Conservation (phyloP, 2,113 vertebrate genomes). For the Microcebus griseorufus region DNA sequence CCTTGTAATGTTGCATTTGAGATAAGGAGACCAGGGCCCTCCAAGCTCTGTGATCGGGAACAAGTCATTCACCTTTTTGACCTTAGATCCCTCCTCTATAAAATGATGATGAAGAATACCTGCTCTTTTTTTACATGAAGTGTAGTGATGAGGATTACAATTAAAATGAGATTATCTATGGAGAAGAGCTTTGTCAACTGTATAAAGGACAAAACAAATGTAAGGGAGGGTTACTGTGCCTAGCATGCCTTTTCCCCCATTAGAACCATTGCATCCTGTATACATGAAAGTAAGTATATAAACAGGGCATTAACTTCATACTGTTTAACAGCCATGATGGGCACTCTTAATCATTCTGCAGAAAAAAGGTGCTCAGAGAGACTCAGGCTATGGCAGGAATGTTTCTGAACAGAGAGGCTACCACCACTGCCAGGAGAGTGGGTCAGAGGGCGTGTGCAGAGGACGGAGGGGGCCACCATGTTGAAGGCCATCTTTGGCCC, state of each 20-base stretch:
- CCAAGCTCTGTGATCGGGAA: not conserved
- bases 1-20: not conserved
- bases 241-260: not conserved
- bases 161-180: not conserved
- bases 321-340: not conserved
- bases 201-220: not conserved
- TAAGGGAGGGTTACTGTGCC: not conserved
- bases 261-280: not conserved
- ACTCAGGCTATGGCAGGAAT: not conserved
- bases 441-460: fast-evolving
- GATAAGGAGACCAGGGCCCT: not conserved
- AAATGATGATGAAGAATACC: not conserved
- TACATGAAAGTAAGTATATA: not conserved
- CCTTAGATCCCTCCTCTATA: not conserved
- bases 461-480: not conserved
- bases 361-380: not conserved
- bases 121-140: not conserved
- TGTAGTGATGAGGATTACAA: not conserved
- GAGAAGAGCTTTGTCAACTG: not conserved
- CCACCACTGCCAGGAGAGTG: not conserved
- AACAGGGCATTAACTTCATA: not conserved
- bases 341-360: not conserved
- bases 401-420: not conserved
- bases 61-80: not conserved
- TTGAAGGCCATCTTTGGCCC: not conserved